Base-by-base conservation (phyloP, 2,888 invertebrate species). In the Archips xylosteana region DNA sequence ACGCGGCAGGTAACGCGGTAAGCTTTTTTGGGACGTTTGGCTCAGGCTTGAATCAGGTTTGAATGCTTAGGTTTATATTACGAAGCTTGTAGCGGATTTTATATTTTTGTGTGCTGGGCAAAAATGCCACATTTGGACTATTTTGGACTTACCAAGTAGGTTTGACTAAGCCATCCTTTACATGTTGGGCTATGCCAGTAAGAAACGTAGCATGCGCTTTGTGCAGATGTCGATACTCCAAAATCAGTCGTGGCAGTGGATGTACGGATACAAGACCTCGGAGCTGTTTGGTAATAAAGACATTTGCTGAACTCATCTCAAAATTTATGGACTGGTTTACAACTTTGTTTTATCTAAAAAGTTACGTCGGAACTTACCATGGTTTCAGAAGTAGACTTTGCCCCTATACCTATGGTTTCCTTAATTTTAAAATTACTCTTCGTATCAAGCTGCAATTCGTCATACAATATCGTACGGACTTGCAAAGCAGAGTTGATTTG, bases 141-240 rank as follows among this genome's bases (percentile, higher is more conserved):
- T 15, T 23, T n/a, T 15, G 6, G 49, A 57, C 76, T 81, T 79
- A 94, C 95, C 95, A 95, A 0, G 87, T 87, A 0, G 95, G 91
- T 60, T 78, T 85, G 8, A 95, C 87, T 5, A 89, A 80, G 12
- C 89, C 91, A 39, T 86, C 82, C 10, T 78, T 85, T 0, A 90
- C 89, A 63, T 92, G 92, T 23, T 89, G 88, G 2, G 90, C 83
- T 51, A 95, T 87, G 1, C 94, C 94, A 49, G 87, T 81, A 0
- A 95, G 80, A 79, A 92, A 95, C 1, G 95, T 94, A 6, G 94
- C 89, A 78, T 91, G 90, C 2, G 94, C 90, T 77, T 95, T 95
- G 82, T 94, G 92, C 73, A 95, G 76, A 70, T 87, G 94, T 0
- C 95, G 88, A 80, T 94, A 93, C 79, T 94, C 90, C 77, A 95